Conservation (phyloP, 2,113 vertebrate species). For the Psammodynastes pulverulentus region DNA sequence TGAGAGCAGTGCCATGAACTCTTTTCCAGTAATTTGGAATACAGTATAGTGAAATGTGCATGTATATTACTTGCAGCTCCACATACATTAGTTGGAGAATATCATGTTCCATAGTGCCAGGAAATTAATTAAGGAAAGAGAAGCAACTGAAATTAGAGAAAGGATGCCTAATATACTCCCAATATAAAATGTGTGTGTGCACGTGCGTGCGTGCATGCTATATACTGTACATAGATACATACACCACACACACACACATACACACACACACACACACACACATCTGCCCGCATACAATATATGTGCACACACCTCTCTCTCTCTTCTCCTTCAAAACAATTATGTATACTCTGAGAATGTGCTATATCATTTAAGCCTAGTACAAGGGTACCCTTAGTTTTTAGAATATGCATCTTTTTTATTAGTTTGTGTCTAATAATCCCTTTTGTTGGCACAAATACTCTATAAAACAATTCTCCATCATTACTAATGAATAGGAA, state of each 20-base stretch:
- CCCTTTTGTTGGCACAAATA: conserved; percentile 7
- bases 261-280: not conserved
- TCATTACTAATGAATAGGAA: conserved; percentile 11
- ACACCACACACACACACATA: too few relatives aligned
- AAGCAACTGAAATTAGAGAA: not conserved
- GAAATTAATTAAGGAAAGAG: not conserved
- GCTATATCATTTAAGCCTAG: conserved; percentile 11
- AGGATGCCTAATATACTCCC: not conserved
- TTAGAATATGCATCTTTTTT: not conserved
- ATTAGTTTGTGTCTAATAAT: not conserved
- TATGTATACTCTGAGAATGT: not conserved
- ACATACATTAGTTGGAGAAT: not conserved
- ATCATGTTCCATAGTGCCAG: not conserved
- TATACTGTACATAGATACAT: too few relatives aligned
- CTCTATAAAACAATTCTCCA: conserved; percentile 17
- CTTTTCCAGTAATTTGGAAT: not conserved
- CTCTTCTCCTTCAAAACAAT: not conserved
- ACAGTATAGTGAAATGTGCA: not conserved
- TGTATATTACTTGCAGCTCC: not conserved
- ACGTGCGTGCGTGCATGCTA: too few relatives aligned
- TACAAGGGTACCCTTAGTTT: conserved; percentile 2
- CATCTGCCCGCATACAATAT: not conserved
- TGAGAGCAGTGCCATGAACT: not conserved
- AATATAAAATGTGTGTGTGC: not conserved
- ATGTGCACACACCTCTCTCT: too few relatives aligned